phyloP scores from a whole-genome alignment of 2,797 vertebrate species.

The Argyrosomus regius region DNA sequence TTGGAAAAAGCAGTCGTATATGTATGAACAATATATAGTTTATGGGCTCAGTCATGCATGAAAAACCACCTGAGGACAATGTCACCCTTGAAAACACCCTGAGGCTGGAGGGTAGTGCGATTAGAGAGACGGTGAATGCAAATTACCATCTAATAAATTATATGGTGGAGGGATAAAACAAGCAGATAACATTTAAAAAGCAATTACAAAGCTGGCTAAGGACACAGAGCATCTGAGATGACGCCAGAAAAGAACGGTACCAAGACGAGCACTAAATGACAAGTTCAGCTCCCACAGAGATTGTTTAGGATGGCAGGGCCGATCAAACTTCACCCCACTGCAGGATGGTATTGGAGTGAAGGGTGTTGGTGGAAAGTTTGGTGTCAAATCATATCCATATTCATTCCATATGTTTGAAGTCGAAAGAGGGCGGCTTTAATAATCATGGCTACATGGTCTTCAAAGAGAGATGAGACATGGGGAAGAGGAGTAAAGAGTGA shows the following conservation, averaged over 20 bases:
- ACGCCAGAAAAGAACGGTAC: slow-evolving; percentile 9
- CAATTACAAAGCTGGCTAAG: not conserved
- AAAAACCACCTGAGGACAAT: slow-evolving; percentile 23
- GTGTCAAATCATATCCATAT: slow-evolving; percentile 74
- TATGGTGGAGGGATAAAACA: slow-evolving; percentile 2
- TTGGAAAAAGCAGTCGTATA: slow-evolving; percentile 6
- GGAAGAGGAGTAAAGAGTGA: slow-evolving; percentile 70
- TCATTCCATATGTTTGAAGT: slow-evolving; percentile 83
- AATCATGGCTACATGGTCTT: slow-evolving; percentile 79
- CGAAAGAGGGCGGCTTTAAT: slow-evolving; percentile 75
- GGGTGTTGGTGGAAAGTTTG: slow-evolving; percentile 52
- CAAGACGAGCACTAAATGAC: slow-evolving; percentile 46
- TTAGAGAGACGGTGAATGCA: slow-evolving; percentile 13
- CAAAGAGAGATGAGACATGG: slow-evolving; percentile 77
- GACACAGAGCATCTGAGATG: slow-evolving; percentile 21
- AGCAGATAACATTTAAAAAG: slow-evolving; percentile 19
- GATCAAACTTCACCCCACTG: slow-evolving; percentile 44
- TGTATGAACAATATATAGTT: slow-evolving; percentile 20
- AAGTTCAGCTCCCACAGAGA: slow-evolving; percentile 43
- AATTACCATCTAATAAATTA: slow-evolving; percentile 23
- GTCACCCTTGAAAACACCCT: slow-evolving; percentile 13
- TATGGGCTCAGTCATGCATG: slow-evolving; percentile 5
- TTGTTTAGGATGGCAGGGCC: slow-evolving; percentile 7
- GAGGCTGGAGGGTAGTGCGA: not conserved
- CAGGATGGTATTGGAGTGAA: slow-evolving; percentile 33